A percentile compares a stretch with the other conserved stretches of the same genome.
Conservation (phyloP, 2,113 vertebrate species). For the Gavialis gangeticus region DNA sequence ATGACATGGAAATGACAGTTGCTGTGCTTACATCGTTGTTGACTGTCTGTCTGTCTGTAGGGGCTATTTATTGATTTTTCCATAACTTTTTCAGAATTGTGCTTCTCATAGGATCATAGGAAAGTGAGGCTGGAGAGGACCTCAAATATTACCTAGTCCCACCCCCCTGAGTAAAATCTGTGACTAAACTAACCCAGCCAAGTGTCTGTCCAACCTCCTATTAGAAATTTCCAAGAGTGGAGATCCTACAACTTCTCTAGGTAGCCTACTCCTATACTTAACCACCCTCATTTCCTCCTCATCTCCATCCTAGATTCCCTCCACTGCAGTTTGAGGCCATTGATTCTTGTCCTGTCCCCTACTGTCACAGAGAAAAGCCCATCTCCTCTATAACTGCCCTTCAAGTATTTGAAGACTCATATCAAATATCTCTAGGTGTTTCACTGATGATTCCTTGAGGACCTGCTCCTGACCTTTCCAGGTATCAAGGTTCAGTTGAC, state of each 20-base stretch:
- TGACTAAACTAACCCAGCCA: not conserved
- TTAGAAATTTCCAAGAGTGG: not conserved
- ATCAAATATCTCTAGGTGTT: not conserved
- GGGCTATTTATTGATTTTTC: too few species aligned
- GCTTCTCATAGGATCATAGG: too few species aligned
- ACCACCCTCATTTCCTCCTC: not conserved
- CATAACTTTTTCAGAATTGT: too few species aligned
- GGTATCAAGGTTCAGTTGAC: not conserved
- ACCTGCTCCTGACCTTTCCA: not conserved
- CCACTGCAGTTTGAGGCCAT: not conserved
- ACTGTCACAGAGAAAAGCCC: not conserved
- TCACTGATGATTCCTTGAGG: not conserved
- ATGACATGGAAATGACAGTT: too few species aligned
- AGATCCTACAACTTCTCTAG: not conserved
- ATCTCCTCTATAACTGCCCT: not conserved
- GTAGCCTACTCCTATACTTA: not conserved
- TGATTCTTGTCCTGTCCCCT: not conserved
- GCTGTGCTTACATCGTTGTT: too few species aligned
- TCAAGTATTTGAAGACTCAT: not conserved
- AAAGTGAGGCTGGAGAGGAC: too few species aligned
- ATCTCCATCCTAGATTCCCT: not conserved
- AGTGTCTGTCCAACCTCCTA: not conserved
- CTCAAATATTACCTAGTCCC: not conserved
- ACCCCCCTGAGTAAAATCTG: accelerated
- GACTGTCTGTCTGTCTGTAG: too few species aligned